Evolutionary conservation across 1,140 invertebrate genomes (phyloP), one percentile per base, ranked within the genome.

Genomic region (Potamilus streckersoni): DNA sequence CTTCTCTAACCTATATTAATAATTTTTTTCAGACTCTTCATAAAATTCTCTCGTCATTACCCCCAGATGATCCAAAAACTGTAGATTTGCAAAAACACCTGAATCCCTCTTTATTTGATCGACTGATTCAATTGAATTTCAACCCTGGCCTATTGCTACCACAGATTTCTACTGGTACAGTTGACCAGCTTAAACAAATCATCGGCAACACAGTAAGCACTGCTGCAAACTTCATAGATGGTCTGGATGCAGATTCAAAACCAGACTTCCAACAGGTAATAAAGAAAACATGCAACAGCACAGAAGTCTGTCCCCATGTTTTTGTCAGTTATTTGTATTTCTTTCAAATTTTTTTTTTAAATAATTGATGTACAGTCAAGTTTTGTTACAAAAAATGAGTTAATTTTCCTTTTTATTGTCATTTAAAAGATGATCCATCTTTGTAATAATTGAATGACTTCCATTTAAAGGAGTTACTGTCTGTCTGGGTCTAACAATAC

Each of bases 51-150:
- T 77, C 80, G 2, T 79, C 76, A n/a, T 75, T 84, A n/a, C 76
- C 82, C 14, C 79, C 83, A 8, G 82, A 84, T 78, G 81, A 86
- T 69, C 81, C 82, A 5, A 84, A 84, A 63, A 59, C 74, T 17
- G 79, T 71, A 17, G 81, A 74, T 2, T 20, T 80, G 8, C 78
- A 83, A 55, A 63, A 79, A 38, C 63, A 77, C 27, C 58, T 73
- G 58, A 83, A 83, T 74, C 82, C 82, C 55, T 71, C 80, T 14
- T 55, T 82, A 13, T 69, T 86, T 5, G 77, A 81, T n/a, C 66
- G 74, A 55, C 72, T 85, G 27, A 80, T 87, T n/a, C 71, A 71
- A 8, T 76, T 75, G 15, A 85, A 85, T 64, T 85, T 86, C 68
- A 74, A 78, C n/a, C 71, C 74, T 11, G 57, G 76, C 17, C 19